These are phyloP conservation scores for Loripinus fragilis DNA, from an alignment of 2,888 invertebrate species.

Conservation along the genomic window DNA sequence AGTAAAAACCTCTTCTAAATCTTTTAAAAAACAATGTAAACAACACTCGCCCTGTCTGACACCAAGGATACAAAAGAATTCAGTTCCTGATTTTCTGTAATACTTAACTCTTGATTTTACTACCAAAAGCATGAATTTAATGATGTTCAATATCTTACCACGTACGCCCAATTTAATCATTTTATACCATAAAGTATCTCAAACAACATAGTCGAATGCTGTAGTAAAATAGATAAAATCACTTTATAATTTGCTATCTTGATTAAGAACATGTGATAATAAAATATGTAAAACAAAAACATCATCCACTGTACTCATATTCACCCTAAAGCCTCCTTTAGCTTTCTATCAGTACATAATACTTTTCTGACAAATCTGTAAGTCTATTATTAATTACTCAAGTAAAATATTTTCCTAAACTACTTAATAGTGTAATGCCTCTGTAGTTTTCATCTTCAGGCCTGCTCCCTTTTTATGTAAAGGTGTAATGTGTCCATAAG, in stretches of 20 bases:
- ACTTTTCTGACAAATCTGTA: too few species aligned
- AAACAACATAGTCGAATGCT: neutral
- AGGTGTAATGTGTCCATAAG: too few species aligned
- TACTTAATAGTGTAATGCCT: too few species aligned
- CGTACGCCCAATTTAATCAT: neutral
- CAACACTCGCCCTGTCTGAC: neutral
- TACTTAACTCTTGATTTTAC: neutral
- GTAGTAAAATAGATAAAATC: neutral
- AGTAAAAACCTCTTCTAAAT: neutral
- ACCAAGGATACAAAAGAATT: neutral
- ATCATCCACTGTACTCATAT: too few species aligned
- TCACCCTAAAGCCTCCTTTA: too few species aligned
- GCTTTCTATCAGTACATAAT: too few species aligned
- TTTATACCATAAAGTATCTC: neutral
- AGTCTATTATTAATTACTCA: too few species aligned
- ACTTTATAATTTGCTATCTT: neutral
- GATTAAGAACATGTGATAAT: too few species aligned
- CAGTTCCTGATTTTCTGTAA: neutral
- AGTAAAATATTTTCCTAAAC: too few species aligned
- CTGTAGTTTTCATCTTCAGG: too few species aligned
- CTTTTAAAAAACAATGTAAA: neutral
- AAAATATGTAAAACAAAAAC: too few species aligned
- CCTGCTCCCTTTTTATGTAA: too few species aligned
- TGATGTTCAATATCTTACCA: neutral
- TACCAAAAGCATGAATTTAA: neutral